These are phyloP conservation scores for Dromaius novaehollandiae DNA, from an alignment of 2,113 vertebrate genomes.

Conservation along the genomic window DNA sequence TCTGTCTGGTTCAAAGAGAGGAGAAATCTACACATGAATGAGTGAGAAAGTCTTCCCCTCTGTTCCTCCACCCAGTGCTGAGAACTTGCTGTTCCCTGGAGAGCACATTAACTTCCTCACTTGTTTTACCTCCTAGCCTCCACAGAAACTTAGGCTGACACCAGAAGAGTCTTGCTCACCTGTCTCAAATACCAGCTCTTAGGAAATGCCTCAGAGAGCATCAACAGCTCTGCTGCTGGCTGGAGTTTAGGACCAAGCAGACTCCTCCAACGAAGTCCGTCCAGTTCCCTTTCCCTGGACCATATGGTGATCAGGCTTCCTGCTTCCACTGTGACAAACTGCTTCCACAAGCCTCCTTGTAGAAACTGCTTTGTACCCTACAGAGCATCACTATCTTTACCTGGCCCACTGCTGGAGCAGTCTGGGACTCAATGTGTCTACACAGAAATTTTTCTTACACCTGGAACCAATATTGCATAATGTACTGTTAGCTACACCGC, in stretches of 20 bases:
- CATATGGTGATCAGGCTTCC: fast-evolving
- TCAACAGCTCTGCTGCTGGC: not conserved
- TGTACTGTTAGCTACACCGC: not conserved
- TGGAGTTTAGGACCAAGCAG: not conserved
- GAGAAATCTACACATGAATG: not conserved
- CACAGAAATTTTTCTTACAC: not conserved
- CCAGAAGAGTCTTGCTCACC: fast-evolving
- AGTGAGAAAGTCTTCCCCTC: not conserved
- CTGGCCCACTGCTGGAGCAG: not conserved
- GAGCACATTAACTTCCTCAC: not conserved
- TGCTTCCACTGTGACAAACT: not conserved
- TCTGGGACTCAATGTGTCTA: not conserved
- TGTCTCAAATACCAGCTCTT: not conserved
- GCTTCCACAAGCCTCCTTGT: not conserved
- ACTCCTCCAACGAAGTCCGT: not conserved
- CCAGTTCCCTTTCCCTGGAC: not conserved
- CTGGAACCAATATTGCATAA: not conserved
- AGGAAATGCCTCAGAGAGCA: not conserved
- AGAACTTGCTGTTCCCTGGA: not conserved
- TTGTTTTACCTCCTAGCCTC: not conserved
- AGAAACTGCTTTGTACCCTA: not conserved
- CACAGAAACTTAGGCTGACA: not conserved
- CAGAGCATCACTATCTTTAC: not conserved
- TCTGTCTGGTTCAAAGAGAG: not conserved
- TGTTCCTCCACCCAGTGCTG: not conserved